Percentiles rank a stretch among this genome's conserved stretches.
These are phyloP conservation scores for Oeneis ivallda DNA, from an alignment of 2,888 invertebrate genomes.

Conservation along the genomic window DNA sequence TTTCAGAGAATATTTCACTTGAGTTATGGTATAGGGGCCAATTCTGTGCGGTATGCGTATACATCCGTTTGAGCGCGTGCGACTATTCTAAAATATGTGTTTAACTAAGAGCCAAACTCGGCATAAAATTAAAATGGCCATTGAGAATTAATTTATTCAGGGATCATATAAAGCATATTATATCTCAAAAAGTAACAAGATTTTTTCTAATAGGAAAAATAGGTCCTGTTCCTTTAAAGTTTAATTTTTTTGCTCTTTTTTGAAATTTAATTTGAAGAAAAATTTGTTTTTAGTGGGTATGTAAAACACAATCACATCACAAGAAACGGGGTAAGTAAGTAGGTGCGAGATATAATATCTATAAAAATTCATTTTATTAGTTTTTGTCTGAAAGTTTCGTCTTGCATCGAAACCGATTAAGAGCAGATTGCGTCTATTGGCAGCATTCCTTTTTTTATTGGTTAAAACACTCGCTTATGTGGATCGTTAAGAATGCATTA, in stretches of 20 bases:
- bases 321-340: not conserved
- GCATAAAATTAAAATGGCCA: not conserved
- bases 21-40: slow-evolving; percentile 63
- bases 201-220: not conserved
- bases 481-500: slow-evolving; percentile 28
- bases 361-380: slow-evolving; percentile 7
- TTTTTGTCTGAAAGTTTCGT: slow-evolving; percentile 18
- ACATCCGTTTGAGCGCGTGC: slow-evolving; percentile 73
- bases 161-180: too few relatives aligned
- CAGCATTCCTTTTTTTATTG: slow-evolving; percentile 35
- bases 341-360: not conserved
- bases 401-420: slow-evolving; percentile 30
- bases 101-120: not conserved
- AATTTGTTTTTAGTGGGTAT: not conserved
- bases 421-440: slow-evolving; percentile 32
- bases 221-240: not conserved
- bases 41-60: slow-evolving; percentile 65
- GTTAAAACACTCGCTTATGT: slow-evolving; percentile 29
- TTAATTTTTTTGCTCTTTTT: not conserved
- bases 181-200: not conserved
- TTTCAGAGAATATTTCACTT: slow-evolving; percentile 61
- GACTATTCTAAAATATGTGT: slow-evolving; percentile 57
- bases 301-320: not conserved
- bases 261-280: not conserved
- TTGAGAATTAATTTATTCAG: too few relatives aligned